phyloP scores from a whole-genome alignment of 2,888 invertebrate genomes.

The Scaptomyza flava region DNA sequence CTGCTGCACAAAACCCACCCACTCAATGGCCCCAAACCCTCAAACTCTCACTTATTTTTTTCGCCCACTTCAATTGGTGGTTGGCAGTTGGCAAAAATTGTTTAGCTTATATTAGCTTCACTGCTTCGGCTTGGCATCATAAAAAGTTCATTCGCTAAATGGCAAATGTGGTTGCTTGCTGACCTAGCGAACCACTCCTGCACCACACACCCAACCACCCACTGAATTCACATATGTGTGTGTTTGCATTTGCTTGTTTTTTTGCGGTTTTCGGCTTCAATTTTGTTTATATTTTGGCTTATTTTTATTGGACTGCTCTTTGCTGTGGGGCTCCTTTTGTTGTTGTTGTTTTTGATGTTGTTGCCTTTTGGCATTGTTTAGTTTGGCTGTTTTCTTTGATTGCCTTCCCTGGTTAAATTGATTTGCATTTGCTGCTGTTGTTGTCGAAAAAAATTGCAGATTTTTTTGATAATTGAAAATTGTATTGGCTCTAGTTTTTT shows the following conservation, averaged over 20 bases:
- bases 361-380: slow-evolving; percentile 52
- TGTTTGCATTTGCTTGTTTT: slow-evolving; percentile 18
- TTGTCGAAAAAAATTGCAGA: slow-evolving; percentile 35
- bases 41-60: slow-evolving; percentile 2
- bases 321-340: slow-evolving; percentile 33
- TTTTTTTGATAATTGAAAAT: slow-evolving; percentile 67
- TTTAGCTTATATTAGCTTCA: slow-evolving; percentile 56
- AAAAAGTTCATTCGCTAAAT: slow-evolving; percentile 71
- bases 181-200: slow-evolving; percentile 32
- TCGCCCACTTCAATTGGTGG: slow-evolving; percentile 45
- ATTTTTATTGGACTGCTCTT: slow-evolving; percentile 64
- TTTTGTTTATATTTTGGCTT: slow-evolving; percentile 73
- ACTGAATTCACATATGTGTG: slow-evolving; percentile 16
- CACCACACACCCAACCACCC: slow-evolving; percentile 16
- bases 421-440: slow-evolving; percentile 63
- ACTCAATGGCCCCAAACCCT: slow-evolving; percentile 1
- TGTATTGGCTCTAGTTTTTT: slow-evolving; percentile 35
- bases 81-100: slow-evolving; percentile 62
- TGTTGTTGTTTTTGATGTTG: slow-evolving; percentile 17
- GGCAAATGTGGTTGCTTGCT: slow-evolving; percentile 58
- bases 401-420: slow-evolving; percentile 52
- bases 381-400: slow-evolving; percentile 46
- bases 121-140: slow-evolving; percentile 53
- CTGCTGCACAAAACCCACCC: neutral
- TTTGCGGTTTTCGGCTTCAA: slow-evolving; percentile 60